Conservation (phyloP, 2,113 vertebrate genomes). For the Entelurus aequoreus region DNA sequence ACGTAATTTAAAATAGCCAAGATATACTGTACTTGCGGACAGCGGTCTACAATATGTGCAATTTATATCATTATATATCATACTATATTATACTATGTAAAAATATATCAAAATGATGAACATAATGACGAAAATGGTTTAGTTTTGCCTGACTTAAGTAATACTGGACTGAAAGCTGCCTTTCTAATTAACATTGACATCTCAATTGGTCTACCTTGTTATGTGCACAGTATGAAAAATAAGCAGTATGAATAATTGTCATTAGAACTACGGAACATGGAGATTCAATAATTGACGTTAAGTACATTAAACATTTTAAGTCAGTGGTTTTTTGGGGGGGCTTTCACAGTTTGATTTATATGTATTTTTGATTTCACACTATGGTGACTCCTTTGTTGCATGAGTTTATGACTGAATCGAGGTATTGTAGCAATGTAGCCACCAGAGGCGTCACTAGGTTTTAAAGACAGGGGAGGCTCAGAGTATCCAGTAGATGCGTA, state of each 20-base stretch:
- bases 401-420: background rate
- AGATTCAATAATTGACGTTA: background rate
- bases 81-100: slow-evolving; percentile 27
- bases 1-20: slow-evolving; percentile 21
- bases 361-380: background rate
- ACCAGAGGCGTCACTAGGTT: too few species aligned
- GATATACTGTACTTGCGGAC: slow-evolving; percentile 4
- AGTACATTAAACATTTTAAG: background rate
- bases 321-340: background rate
- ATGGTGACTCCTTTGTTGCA: background rate
- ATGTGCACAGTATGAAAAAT: background rate
- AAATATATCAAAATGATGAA: background rate
- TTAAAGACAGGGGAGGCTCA: too few species aligned
- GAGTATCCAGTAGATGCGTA: too few species aligned
- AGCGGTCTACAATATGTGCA: slow-evolving; percentile 16
- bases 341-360: background rate
- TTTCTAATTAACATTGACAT: background rate
- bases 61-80: slow-evolving; percentile 47
- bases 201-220: too few species aligned
- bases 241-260: background rate
- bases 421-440: background rate
- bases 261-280: background rate
- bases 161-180: background rate
- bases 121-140: background rate
- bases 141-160: slow-evolving; percentile 1